These are phyloP conservation scores for Ctenoplectra terminalis DNA, from an alignment of 1,140 invertebrate species.

Conservation along the genomic window DNA sequence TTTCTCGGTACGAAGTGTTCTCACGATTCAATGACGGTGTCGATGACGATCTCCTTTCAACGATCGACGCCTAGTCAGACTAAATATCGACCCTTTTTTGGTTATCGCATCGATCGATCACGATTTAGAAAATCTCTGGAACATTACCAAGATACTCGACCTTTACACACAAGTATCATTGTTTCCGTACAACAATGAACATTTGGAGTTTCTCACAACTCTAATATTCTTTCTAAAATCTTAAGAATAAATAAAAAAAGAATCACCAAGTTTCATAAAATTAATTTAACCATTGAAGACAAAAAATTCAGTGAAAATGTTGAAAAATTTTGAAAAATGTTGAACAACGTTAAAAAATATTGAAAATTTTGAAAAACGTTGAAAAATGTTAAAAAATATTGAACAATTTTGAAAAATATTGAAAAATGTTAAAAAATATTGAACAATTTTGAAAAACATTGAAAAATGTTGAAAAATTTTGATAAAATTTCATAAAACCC, in stretches of 20 bases:
- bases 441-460: too few relatives aligned
- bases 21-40: constrained; percentile 36
- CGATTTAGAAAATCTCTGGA: constrained; percentile 19
- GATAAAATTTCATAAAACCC: too few relatives aligned
- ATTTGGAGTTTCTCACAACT: neutral
- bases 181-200: neutral
- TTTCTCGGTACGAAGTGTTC: constrained; percentile 19
- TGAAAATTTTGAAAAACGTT: too few relatives aligned
- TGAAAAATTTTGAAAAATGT: too few relatives aligned
- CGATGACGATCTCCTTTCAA: constrained; percentile 36
- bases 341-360: too few relatives aligned
- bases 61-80: neutral
- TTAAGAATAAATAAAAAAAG: too few relatives aligned
- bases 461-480: too few relatives aligned
- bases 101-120: constrained; percentile 28
- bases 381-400: too few relatives aligned
- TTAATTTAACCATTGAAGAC: too few relatives aligned
- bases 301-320: neutral
- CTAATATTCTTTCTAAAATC: too few relatives aligned
- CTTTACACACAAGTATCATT: neutral
- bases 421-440: too few relatives aligned
- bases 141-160: neutral
- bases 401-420: too few relatives aligned
- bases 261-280: neutral
- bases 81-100: constrained; percentile 41